phyloP scores from a whole-genome alignment of 2,797 vertebrate genomes.

The Lepus townsendii region DNA sequence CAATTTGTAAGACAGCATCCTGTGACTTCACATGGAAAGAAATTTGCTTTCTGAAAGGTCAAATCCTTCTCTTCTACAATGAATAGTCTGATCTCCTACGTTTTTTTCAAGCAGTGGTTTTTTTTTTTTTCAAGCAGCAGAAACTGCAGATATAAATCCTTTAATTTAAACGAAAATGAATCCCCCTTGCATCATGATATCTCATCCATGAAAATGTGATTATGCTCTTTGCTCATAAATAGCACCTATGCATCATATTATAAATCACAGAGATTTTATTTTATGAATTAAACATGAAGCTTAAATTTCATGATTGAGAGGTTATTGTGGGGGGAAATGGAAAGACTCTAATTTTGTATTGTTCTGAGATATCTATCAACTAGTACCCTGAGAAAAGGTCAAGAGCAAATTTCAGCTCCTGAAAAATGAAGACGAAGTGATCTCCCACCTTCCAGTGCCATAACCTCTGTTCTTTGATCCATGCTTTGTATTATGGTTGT shows the following conservation, averaged over 20 bases:
- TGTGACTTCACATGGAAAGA: neutral
- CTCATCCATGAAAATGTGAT: slow-evolving; percentile 62
- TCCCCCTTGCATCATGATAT: neutral
- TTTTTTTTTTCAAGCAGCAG: neutral
- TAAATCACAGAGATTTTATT: slow-evolving; percentile 62
- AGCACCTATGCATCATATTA: neutral
- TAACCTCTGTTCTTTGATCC: neutral
- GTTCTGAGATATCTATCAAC: slow-evolving; percentile 1
- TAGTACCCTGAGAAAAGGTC: neutral
- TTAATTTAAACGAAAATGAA: slow-evolving; percentile 73
- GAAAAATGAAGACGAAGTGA: neutral
- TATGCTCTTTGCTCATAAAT: slow-evolving; percentile 53
- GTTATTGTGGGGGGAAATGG: neutral
- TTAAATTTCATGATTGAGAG: slow-evolving; percentile 48
- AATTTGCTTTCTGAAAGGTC: neutral
- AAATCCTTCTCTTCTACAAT: slow-evolving; percentile 37
- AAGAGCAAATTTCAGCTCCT: neutral
- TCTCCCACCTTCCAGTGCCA: neutral
- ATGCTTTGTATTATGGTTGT: neutral
- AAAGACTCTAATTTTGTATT: slow-evolving; percentile 9
- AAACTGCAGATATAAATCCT: slow-evolving; percentile 24
- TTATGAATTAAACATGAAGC: slow-evolving; percentile 68
- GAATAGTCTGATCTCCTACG: slow-evolving; percentile 21
- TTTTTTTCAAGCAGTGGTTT: neutral
- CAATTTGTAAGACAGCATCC: neutral